A percentile compares a stretch with the other conserved stretches of the same genome.
These are phyloP conservation scores for Eulithis testata DNA, from an alignment of 2,888 invertebrate genomes.

Conservation along the genomic window DNA sequence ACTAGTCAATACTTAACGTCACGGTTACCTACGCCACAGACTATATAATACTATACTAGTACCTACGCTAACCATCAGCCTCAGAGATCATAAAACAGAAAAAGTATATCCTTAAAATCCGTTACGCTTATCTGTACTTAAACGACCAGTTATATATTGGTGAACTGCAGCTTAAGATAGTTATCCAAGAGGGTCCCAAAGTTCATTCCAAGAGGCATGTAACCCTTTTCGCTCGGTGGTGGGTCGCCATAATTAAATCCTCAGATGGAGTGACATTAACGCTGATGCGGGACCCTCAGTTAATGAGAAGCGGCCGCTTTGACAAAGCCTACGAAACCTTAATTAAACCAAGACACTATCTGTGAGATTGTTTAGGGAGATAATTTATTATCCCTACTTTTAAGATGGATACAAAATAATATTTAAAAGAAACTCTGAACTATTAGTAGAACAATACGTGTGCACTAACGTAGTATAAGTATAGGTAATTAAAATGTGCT, in stretches of 20 bases:
- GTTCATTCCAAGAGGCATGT: slow-evolving; percentile 3
- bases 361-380: slow-evolving; percentile 3
- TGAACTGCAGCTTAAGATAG: background rate
- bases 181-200: slow-evolving; percentile 1
- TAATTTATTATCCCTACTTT: background rate
- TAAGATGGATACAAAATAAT: background rate
- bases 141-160: background rate
- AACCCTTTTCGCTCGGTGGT: slow-evolving; percentile 60
- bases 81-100: too few species aligned
- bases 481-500: too few species aligned
- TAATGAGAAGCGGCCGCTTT: slow-evolving; percentile 73
- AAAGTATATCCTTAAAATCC: too few species aligned
- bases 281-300: slow-evolving; percentile 70
- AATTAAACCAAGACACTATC: slow-evolving; percentile 52
- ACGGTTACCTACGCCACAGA: too few species aligned
- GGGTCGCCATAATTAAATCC: slow-evolving; percentile 79
- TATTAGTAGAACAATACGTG: too few species aligned
- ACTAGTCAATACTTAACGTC: too few species aligned
- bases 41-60: too few species aligned
- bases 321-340: slow-evolving; percentile 55
- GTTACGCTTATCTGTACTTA: too few species aligned
- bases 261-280: slow-evolving; percentile 76
- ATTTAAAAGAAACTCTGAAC: too few species aligned
- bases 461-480: too few species aligned
- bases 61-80: too few species aligned